Evolutionary conservation across 2,113 vertebrate species (phyloP).

Genomic region (Odontophorus gujanensis): DNA sequence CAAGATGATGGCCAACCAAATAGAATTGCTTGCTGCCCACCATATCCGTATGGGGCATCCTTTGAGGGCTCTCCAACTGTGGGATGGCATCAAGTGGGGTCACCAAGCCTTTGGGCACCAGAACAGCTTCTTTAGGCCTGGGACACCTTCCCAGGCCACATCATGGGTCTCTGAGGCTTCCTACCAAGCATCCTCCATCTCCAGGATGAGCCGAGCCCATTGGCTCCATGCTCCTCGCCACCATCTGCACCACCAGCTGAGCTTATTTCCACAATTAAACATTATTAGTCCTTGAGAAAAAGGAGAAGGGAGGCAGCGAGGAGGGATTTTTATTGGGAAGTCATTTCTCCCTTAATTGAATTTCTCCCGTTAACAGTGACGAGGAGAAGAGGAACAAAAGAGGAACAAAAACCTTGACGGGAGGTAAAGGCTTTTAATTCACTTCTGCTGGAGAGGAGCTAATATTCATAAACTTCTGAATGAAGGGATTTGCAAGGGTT

Average conservation of each 20-base stretch:
- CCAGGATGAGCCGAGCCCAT: neutral
- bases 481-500: slow-evolving; percentile 27
- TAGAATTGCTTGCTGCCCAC: rapidly evolving
- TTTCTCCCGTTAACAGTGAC: slow-evolving; percentile 56
- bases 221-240: neutral
- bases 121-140: neutral
- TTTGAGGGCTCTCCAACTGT: neutral
- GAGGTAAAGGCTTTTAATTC: slow-evolving; percentile 6
- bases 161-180: neutral
- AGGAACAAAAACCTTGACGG: slow-evolving; percentile 6
- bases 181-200: neutral
- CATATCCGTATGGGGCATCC: too few species aligned
- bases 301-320: neutral
- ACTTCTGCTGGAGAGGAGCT: slow-evolving; percentile 28
- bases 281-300: neutral
- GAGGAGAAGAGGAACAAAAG: slow-evolving; percentile 11
- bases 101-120: neutral
- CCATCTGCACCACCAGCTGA: neutral
- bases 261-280: slow-evolving; percentile 53
- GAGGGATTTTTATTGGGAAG: slow-evolving; percentile 55
- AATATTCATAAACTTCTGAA: slow-evolving; percentile 56
- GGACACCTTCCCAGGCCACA: neutral
- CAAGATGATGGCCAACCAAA: rapidly evolving
- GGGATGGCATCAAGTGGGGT: neutral
- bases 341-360: slow-evolving; percentile 71